Base-by-base conservation (phyloP, 2,888 invertebrate genomes). In the Polietes domitor region DNA sequence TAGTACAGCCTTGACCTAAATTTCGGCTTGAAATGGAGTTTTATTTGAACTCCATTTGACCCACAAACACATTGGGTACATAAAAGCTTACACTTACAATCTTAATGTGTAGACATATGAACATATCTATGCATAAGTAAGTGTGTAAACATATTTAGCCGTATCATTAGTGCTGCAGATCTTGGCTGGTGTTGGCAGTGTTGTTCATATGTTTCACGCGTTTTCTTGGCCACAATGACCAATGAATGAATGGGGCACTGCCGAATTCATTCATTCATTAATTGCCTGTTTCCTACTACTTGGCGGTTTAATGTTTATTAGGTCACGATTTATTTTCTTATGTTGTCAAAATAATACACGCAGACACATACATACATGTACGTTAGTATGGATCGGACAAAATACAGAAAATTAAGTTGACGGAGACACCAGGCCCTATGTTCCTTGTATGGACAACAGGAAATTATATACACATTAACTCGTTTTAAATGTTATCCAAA, bases 241-340 rank as follows among this genome's bases (percentile, higher is more conserved):
- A 17, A 37, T 17, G 5, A 37, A 63, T 63, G 9, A 10, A 10
- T 63, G 63, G 26, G 2, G 10, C 26, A 15, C 15, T n/a, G 32
- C 32, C 32, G 7, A 50, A 50, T 37, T 3, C 19, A 55, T 55
- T 55, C 55, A 55, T 55, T 55, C 55, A 55, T 55, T 55, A 55
- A 55, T 55, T 55, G 55, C 10, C 15, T 58, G 65, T 9, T 68
- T 19, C 43, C 43, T 12, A 15, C 2, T 7, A n/a, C 28, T 61
- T 28, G 28, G 21, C 24, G 71, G n/a, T 61, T 72, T 37, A 24
- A 26, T 72, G 50, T 72, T 72, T 63, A 78, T 78, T 72, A 72
- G 78, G 72, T 78, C 78, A 78, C 72, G 78, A 77, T 71, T 77
- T 47, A 47, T 58, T 77, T 24, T 21, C 37, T 24, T 15, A 24